Evolutionary conservation across 2,888 invertebrate genomes (phyloP).

Genomic region (Hypsopygia costalis): DNA sequence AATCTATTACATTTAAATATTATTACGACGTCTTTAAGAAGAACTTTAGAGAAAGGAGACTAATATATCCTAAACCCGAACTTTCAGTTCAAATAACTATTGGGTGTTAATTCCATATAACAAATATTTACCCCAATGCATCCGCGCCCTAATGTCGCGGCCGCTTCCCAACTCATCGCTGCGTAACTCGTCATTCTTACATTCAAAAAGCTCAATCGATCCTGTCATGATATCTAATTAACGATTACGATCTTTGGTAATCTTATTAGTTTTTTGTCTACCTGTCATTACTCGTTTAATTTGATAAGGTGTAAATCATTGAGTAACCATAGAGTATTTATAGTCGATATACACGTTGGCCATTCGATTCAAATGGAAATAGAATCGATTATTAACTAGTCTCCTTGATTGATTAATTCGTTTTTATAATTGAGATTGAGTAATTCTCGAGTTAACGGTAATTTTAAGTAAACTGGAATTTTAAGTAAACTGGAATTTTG

Average conservation of each 20-base stretch:
- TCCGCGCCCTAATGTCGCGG: too few species aligned
- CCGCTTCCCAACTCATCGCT: too few species aligned
- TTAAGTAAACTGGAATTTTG: too few species aligned
- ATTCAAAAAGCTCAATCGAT: slow-evolving; percentile 15
- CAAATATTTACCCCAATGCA: too few species aligned
- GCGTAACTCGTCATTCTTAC: too few species aligned
- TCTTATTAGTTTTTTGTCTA: slow-evolving; percentile 20
- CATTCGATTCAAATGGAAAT: slow-evolving; percentile 7
- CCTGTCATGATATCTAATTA: slow-evolving; percentile 23
- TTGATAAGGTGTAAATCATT: slow-evolving; percentile 1
- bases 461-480: too few species aligned
- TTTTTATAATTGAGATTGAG: not conserved
- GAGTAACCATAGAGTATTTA: not conserved
- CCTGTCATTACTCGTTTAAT: slow-evolving; percentile 3
- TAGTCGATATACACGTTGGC: not conserved
- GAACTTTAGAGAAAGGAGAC: too few species aligned
- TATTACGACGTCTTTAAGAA: too few species aligned
- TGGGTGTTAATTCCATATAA: too few species aligned
- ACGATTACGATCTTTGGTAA: slow-evolving; percentile 21
- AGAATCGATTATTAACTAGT: not conserved
- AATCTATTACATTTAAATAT: too few species aligned
- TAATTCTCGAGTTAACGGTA: not conserved
- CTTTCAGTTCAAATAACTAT: too few species aligned
- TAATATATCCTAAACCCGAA: too few species aligned
- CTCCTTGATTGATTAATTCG: not conserved